Conservation (phyloP, 2,113 vertebrate species). For the Piaya cayana region DNA sequence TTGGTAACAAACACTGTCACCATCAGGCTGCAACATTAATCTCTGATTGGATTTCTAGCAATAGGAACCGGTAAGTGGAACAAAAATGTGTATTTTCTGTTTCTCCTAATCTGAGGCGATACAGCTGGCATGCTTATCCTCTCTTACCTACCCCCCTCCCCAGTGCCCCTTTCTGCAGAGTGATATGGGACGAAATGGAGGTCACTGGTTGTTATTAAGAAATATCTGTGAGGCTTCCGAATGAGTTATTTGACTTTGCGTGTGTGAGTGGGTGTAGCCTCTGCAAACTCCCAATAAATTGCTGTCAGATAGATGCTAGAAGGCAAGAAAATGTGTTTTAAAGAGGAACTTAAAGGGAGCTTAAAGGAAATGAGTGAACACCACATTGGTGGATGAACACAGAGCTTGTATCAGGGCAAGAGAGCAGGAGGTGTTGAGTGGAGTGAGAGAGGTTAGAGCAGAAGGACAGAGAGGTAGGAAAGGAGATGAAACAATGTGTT, state of each 20-base stretch:
- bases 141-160: not conserved
- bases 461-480: not conserved
- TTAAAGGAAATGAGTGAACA: not conserved
- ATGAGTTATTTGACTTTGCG: not conserved
- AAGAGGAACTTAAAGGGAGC: not conserved
- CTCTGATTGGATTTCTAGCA: slow-evolving; percentile 98
- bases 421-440: not conserved
- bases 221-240: not conserved
- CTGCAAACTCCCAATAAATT: not conserved
- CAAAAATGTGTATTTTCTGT: not conserved
- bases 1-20: slow-evolving; percentile 97
- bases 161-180: not conserved
- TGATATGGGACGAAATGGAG: not conserved
- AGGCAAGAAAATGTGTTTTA: not conserved
- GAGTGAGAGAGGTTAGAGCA: not conserved
- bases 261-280: not conserved
- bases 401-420: not conserved
- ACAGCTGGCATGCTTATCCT: not conserved
- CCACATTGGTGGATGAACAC: accelerated
- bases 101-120: not conserved
- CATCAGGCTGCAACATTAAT: slow-evolving; percentile 91
- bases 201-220: not conserved
- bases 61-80: slow-evolving; percentile 88
- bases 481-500: not conserved
- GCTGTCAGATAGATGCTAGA: not conserved